These are phyloP conservation scores for Aphidius ervi DNA, from an alignment of 1,140 invertebrate species.

Conservation along the genomic window DNA sequence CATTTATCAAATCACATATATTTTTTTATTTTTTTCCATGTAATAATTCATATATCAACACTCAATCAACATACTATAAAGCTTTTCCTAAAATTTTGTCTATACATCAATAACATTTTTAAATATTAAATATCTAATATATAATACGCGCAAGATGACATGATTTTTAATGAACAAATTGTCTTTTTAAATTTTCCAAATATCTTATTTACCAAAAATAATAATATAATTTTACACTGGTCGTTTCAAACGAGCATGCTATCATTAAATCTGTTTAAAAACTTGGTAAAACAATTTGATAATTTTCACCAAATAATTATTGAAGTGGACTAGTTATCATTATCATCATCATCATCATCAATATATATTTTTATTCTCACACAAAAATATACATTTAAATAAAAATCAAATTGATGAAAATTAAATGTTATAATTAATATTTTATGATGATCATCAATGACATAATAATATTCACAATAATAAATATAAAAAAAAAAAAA, in stretches of 20 bases:
- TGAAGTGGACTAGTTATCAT: constrained; percentile 15
- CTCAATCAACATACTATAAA: too few species aligned
- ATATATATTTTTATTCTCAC: neutral
- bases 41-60: too few species aligned
- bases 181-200: too few species aligned
- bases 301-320: constrained; percentile 9
- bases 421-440: neutral
- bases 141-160: too few species aligned
- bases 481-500: neutral
- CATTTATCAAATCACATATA: too few species aligned
- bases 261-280: neutral
- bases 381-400: neutral
- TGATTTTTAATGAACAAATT: too few species aligned
- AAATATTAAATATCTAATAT: too few species aligned
- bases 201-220: too few species aligned
- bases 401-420: neutral
- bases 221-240: too few species aligned
- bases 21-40: too few species aligned
- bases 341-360: neutral
- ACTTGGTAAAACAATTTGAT: neutral
- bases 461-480: neutral
- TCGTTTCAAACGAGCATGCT: neutral
- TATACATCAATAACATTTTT: too few species aligned
- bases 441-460: neutral
- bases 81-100: too few species aligned